Base-by-base conservation (phyloP, 1,140 invertebrate genomes). In the Drosophila nasuta region DNA sequence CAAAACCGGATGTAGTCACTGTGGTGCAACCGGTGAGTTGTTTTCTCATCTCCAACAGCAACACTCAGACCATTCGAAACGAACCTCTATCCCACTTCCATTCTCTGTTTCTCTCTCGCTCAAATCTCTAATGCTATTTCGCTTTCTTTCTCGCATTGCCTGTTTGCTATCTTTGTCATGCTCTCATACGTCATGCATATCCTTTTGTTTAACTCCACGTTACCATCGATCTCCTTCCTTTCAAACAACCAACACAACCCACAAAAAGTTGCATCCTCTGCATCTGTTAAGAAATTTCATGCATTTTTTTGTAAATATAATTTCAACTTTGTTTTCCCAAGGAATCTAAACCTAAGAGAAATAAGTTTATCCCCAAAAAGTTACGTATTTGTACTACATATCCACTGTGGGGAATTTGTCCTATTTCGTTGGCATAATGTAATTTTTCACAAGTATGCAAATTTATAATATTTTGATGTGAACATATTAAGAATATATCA, bases 21-120 rank as follows among this genome's bases (percentile, higher is more conserved):
- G 91, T 82, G 91, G 91, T 79, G 91, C 91, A 78, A 88, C 77
- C 81, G 91, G 91, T 92, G 91, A 92, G 91, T 92, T 66, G 91
- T 92, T 74, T 81, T 85, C 66, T 81, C 78, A 78, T 83, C 78
- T 82, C 82, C 76, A 65, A 49, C 17, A 43, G 41, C 20, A 54
- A 54, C 11, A n/a, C n/a, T 20, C 25, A 60, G 8, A 48, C 25
- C 41, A 46, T 56, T 56, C 25, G 25, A 49, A 49, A 62, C 30
- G 46, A 20, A 30, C 52, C 52, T 56, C 33, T 17, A 38, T 38
- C 51, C 51, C 51, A 13, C 28, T 52, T 30, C 28, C 66, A 66
- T 62, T 41, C 46, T 5, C 46, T 20, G 4, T 20, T 1, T 5
- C 45, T 48, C 20, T 59, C 5, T 60, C 17, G 64, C 52, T 65